Base-by-base conservation (phyloP, 2,888 invertebrate species). In the Sepioteuthis lessoniana region DNA sequence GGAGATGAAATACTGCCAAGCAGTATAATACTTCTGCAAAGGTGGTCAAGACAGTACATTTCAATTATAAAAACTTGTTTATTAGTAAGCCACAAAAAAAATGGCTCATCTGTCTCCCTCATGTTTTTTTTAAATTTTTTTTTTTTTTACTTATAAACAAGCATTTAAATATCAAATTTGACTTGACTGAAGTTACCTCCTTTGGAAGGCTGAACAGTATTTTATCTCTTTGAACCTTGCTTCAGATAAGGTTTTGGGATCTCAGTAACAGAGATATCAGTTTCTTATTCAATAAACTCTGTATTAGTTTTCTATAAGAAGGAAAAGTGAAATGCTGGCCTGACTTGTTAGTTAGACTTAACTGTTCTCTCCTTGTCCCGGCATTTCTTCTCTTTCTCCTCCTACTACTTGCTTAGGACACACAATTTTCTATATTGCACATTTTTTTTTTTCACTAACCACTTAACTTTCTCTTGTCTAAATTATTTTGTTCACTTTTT, bases 1-100 rank as follows among this genome's bases (percentile, higher is more conserved):
- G 76, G 76, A 76, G 76, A 76, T 76, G 76, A 76, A 76, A 76
- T 76, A 76, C 76, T 76, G 76, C 76, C 76, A 76, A 76, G 76
- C 76, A 76, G n/a, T 76, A 76, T 76, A n/a, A 76, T 8, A 76
- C 76, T 76, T 76, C 76, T 31, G n/a, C 76, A 76, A 76, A 76
- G 76, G n/a, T 7, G 76, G 76, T 76, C 13, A n/a, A n/a, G 13
- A 10, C 76, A 76, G 76, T n/a, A 76, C 16, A n/a, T 76, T 76
- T n/a, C n/a, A 21, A 76, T 76, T 10, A 10, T n/a, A n/a, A n/a
- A 13, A n/a, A n/a, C 76, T 76, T 76, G 76, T n/a, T 76, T 31
- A 76, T 76, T 76, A n/a, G 50, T 55, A 76, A 76, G 76, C 13
- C n/a, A 76, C 7, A 31, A 76, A 10, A n/a, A 8, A n/a, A 10